Conservation (phyloP, 2,888 invertebrate species). For the Oxyteleia sp. region DNA sequence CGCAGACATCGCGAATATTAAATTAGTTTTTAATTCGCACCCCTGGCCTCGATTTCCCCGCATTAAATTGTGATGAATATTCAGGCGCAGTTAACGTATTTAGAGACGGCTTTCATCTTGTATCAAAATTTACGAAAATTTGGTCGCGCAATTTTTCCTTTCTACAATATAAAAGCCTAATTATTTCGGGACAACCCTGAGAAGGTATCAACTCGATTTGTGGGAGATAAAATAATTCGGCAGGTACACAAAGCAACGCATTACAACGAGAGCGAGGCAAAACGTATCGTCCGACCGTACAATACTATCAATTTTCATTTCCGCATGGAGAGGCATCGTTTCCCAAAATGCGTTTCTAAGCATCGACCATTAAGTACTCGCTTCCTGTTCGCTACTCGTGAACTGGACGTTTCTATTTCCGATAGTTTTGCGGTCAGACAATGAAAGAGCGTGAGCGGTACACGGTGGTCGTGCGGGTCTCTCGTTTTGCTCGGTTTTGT, state of each 20-base stretch:
- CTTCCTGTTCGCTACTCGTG: constrained; percentile 74
- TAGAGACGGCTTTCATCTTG: not conserved
- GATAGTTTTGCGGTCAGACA: constrained; percentile 83
- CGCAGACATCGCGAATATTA: constrained; percentile 30
- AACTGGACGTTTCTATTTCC: constrained; percentile 81
- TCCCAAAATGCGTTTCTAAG: constrained; percentile 80
- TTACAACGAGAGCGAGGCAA: constrained; percentile 13
- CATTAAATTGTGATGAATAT: constrained; percentile 14
- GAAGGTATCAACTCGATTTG: too few species aligned
- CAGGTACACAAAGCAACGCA: constrained; percentile 46
- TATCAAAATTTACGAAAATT: not conserved
- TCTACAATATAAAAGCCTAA: too few species aligned
- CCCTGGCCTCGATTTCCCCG: constrained; percentile 6
- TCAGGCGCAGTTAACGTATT: constrained; percentile 5
- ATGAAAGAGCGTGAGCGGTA: constrained; percentile 61
- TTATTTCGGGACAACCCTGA: too few species aligned
- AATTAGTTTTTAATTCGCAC: constrained; percentile 65
- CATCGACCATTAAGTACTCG: constrained; percentile 75
- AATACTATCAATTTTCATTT: constrained; percentile 81
- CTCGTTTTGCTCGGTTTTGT: constrained; percentile 56
- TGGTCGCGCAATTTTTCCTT: too few species aligned
- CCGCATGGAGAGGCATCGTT: constrained; percentile 78
- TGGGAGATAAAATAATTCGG: constrained; percentile 46
- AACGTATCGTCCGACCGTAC: constrained; percentile 22
- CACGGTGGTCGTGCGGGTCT: constrained; percentile 37